These are phyloP conservation scores for Ptycholaimellus sp. DNA, from an alignment of 2,888 invertebrate genomes.

Conservation along the genomic window DNA sequence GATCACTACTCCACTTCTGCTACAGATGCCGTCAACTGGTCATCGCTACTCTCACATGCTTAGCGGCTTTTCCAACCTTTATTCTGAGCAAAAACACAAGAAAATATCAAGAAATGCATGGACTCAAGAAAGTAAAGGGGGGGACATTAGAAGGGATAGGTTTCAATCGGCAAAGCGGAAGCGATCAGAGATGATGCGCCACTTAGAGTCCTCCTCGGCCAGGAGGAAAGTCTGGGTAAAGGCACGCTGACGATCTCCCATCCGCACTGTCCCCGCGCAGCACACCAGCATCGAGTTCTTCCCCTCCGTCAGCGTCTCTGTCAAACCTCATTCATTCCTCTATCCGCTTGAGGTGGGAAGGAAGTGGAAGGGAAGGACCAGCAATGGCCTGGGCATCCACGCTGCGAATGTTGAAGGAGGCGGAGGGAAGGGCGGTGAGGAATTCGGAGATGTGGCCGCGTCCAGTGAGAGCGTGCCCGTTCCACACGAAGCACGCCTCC, in stretches of 20 bases:
- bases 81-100: too few species aligned
- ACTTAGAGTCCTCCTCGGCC: background rate
- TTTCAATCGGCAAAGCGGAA: slow-evolving; percentile 5
- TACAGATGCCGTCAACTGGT: too few species aligned
- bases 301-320: slow-evolving; percentile 47
- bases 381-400: slow-evolving; percentile 64
- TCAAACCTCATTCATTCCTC: slow-evolving; percentile 12
- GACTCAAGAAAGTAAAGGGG: too few species aligned
- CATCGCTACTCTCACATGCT: too few species aligned
- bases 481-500: slow-evolving; percentile 63
- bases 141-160: too few species aligned
- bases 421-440: slow-evolving; percentile 52
- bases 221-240: slow-evolving; percentile 7
- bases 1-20: too few species aligned
- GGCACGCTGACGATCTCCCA: slow-evolving; percentile 29
- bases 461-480: slow-evolving; percentile 60
- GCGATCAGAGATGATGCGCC: slow-evolving; percentile 6
- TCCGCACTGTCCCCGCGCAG: slow-evolving; percentile 55
- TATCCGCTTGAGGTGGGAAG: background rate
- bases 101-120: too few species aligned
- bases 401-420: slow-evolving; percentile 49
- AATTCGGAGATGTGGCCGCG: slow-evolving; percentile 61
- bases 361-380: slow-evolving; percentile 32
- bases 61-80: too few species aligned
- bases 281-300: slow-evolving; percentile 59